Evolutionary conservation across 1,140 invertebrate species (phyloP).

Genomic region (Hyposmocoma kahamanoa): DNA sequence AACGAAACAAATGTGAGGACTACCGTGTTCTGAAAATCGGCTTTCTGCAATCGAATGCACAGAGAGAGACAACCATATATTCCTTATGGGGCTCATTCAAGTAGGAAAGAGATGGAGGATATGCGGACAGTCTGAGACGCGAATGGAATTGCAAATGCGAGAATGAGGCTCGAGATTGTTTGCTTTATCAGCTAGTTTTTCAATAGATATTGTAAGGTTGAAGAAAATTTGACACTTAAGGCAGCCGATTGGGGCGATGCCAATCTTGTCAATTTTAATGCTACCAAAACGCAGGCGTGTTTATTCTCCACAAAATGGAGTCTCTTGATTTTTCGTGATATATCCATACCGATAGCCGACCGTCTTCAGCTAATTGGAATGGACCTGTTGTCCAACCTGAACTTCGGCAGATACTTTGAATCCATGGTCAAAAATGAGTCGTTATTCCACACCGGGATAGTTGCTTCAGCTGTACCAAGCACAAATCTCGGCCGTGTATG

Average conservation of each 20-base stretch:
- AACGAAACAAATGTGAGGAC: neutral
- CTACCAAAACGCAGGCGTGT: neutral
- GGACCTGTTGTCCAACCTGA: no score
- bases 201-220: neutral
- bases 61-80: slow-evolving; percentile 24
- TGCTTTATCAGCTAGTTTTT: neutral
- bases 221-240: neutral
- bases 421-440: no score
- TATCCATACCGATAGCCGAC: no score
- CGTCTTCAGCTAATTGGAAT: no score
- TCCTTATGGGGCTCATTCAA: slow-evolving; percentile 12
- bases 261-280: neutral
- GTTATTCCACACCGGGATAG: no score
- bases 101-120: slow-evolving; percentile 35
- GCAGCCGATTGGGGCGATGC: neutral
- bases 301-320: neutral
- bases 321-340: neutral
- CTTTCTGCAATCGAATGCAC: slow-evolving; percentile 55
- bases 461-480: no score
- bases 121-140: slow-evolving; percentile 48
- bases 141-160: slow-evolving; percentile 54
- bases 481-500: no score
- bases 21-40: slow-evolving; percentile 40
- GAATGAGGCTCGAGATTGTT: slow-evolving; percentile 2
- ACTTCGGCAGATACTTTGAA: no score